These are phyloP conservation scores for Drosophila nigromelanica DNA, from an alignment of 1,140 invertebrate genomes.

Conservation along the genomic window DNA sequence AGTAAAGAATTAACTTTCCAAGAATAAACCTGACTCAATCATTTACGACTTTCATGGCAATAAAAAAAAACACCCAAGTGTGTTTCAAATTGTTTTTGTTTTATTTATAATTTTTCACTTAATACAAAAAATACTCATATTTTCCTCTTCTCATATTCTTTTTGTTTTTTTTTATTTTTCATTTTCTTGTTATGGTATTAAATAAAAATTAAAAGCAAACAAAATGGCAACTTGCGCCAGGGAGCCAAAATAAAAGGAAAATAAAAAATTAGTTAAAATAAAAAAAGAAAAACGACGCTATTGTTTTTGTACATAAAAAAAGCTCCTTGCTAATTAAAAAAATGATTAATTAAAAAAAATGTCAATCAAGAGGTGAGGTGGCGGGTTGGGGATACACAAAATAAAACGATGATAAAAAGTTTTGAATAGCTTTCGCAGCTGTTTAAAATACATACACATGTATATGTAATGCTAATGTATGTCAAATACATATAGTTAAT, in stretches of 20 bases:
- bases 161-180: conserved; percentile 39
- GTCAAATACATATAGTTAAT: conserved; percentile 60
- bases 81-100: conserved; percentile 53
- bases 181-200: conserved; percentile 67
- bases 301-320: conserved; percentile 32
- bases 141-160: conserved; percentile 64
- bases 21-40: too few relatives aligned
- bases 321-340: conserved; percentile 47
- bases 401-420: conserved; percentile 4
- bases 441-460: conserved; percentile 36
- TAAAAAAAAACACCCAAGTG: background rate
- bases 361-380: conserved; percentile 9
- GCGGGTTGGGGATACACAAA: background rate
- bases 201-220: conserved; percentile 76
- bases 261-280: conserved; percentile 31
- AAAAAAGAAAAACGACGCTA: conserved; percentile 19
- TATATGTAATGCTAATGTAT: conserved; percentile 45
- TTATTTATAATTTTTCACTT: conserved; percentile 79
- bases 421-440: conserved; percentile 29
- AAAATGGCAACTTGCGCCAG: conserved; percentile 74
- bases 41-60: too few relatives aligned
- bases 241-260: conserved; percentile 54
- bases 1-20: background rate
- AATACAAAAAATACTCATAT: conserved; percentile 80
- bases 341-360: conserved; percentile 1